These are phyloP conservation scores for Scolopax bukidnonensis DNA, from an alignment of 2,797 vertebrate genomes.

Conservation along the genomic window DNA sequence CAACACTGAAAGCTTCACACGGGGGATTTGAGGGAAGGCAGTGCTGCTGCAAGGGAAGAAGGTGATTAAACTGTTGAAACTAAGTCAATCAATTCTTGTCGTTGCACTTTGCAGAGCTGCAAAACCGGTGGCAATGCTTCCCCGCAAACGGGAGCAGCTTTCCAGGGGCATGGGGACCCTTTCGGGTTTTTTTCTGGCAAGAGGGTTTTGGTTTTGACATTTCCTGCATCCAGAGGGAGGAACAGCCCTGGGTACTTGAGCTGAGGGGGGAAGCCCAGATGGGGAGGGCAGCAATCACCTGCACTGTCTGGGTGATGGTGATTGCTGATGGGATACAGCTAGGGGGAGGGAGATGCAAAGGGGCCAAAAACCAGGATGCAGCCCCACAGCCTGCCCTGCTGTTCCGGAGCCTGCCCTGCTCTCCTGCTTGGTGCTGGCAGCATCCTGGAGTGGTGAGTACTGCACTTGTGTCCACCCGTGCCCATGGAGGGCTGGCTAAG, in stretches of 20 bases:
- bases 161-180: rapidly evolving
- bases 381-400: too few species aligned
- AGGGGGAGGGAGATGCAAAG: rapidly evolving
- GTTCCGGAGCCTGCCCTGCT: background rate
- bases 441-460: rapidly evolving
- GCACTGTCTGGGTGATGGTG: background rate
- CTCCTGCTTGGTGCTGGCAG: rapidly evolving
- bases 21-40: slow-evolving; percentile 31
- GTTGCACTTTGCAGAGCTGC: background rate
- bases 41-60: background rate
- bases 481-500: background rate
- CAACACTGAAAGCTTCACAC: background rate
- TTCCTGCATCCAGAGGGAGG: rapidly evolving
- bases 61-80: slow-evolving; percentile 47
- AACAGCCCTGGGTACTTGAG: background rate
- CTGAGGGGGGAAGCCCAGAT: background rate
- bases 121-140: background rate
- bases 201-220: too few species aligned
- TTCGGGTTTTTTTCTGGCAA: background rate
- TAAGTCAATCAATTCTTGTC: slow-evolving; percentile 8
- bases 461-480: rapidly evolving
- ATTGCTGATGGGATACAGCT: background rate
- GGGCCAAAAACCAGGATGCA: background rate
- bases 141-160: background rate
- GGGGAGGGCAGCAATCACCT: background rate